Evolutionary conservation across 2,797 vertebrate genomes (phyloP).

Genomic region (Rallus crepitans): DNA sequence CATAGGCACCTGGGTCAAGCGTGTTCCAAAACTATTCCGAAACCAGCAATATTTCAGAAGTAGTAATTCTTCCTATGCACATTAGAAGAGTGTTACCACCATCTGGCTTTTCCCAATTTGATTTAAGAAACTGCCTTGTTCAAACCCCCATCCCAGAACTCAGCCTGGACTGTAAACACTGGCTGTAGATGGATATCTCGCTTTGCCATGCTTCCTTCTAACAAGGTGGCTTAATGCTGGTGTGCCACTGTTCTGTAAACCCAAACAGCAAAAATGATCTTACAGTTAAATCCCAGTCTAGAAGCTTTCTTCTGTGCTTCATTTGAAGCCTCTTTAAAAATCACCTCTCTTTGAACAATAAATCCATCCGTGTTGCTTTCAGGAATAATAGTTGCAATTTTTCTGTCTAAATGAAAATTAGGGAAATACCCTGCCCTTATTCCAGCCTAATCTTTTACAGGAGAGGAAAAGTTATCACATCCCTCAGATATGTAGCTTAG

Average conservation of each 20-base stretch:
- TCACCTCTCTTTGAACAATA: not conserved
- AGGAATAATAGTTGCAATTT: not conserved
- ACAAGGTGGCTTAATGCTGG: not conserved
- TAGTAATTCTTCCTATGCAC: not conserved
- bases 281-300: not conserved
- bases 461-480: not conserved
- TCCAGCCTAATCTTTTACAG: not conserved
- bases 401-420: not conserved
- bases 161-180: fast-evolving
- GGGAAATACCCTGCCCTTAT: not conserved
- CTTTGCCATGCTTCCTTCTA: not conserved
- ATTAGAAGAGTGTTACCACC: not conserved
- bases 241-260: not conserved
- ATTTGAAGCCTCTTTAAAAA: not conserved
- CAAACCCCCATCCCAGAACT: not conserved
- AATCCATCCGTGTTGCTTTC: not conserved
- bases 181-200: not conserved
- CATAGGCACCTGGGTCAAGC: fast-evolving
- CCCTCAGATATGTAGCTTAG: not conserved
- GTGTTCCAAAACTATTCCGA: not conserved
- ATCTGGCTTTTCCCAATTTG: not conserved
- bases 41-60: not conserved
- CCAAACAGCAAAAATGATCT: not conserved
- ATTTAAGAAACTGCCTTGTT: not conserved
- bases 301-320: not conserved